Evolutionary conservation across 2,797 vertebrate species (phyloP).

Genomic region (Tapirus indicus): DNA sequence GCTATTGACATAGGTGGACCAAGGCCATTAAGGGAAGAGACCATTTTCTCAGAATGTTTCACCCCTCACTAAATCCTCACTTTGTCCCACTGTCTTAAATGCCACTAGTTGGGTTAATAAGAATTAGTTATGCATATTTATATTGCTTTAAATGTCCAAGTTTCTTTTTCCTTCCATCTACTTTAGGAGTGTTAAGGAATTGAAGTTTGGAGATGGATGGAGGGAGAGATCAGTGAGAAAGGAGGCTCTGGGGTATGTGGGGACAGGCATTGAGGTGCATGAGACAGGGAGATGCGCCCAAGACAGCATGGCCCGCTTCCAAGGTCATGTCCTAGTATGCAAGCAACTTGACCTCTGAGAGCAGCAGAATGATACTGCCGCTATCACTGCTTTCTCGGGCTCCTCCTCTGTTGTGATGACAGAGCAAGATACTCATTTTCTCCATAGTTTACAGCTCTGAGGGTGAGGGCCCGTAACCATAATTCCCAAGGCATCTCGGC

Average conservation of each 20-base stretch:
- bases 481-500: not conserved
- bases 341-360: not conserved
- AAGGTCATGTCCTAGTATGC: not conserved
- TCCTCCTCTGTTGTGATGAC: not conserved
- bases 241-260: not conserved
- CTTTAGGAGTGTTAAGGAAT: not conserved
- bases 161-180: not conserved
- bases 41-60: slow-evolving; percentile 4
- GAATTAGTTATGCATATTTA: not conserved
- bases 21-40: not conserved
- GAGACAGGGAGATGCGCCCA: not conserved
- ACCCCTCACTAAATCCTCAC: not conserved
- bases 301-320: not conserved
- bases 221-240: not conserved
- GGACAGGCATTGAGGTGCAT: not conserved
- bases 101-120: not conserved
- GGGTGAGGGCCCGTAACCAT: not conserved
- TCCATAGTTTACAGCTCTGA: not conserved
- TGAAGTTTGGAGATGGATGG: not conserved
- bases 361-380: not conserved
- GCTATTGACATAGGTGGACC: not conserved
- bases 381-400: not conserved
- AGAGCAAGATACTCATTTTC: not conserved
- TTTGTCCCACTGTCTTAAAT: slow-evolving; percentile 13
- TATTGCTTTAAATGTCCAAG: not conserved